phyloP scores from a whole-genome alignment of 2,888 invertebrate species.

The Muscina levida region DNA sequence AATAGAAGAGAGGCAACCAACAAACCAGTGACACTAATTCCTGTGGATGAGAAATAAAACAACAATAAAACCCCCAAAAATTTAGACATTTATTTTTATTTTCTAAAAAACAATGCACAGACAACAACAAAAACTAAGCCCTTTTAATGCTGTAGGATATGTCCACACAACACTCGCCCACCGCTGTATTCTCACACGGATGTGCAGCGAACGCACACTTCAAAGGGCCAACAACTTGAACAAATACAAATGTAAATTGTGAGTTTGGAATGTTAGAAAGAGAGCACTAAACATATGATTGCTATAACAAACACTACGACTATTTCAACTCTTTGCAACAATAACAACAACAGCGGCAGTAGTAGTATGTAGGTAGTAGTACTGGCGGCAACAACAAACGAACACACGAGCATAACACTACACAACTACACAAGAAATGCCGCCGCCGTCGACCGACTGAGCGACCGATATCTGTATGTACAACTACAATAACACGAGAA shows the following conservation, averaged over 20 bases:
- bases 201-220: too few species aligned
- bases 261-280: constrained; percentile 62
- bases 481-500: constrained; percentile 14
- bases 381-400: not conserved
- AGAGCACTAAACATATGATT: constrained; percentile 63
- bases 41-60: constrained; percentile 2
- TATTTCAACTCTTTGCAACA: constrained; percentile 60
- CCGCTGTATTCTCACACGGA: not conserved
- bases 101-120: constrained; percentile 20
- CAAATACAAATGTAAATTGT: constrained; percentile 28
- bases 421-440: constrained; percentile 1
- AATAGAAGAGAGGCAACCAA: constrained; percentile 42
- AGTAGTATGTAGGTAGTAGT: too few species aligned
- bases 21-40: constrained; percentile 59
- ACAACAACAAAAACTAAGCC: constrained; percentile 33
- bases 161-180: not conserved
- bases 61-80: constrained; percentile 38
- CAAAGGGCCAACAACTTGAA: constrained; percentile 20
- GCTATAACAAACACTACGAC: constrained; percentile 35
- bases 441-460: not conserved
- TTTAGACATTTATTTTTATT: too few species aligned
- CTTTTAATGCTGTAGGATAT: not conserved
- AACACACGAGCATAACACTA: constrained; percentile 4
- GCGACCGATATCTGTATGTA: constrained; percentile 8
- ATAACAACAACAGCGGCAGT: constrained; percentile 27